Conservation (phyloP, 2,797 vertebrate genomes). For the Acanthurus tractus region DNA sequence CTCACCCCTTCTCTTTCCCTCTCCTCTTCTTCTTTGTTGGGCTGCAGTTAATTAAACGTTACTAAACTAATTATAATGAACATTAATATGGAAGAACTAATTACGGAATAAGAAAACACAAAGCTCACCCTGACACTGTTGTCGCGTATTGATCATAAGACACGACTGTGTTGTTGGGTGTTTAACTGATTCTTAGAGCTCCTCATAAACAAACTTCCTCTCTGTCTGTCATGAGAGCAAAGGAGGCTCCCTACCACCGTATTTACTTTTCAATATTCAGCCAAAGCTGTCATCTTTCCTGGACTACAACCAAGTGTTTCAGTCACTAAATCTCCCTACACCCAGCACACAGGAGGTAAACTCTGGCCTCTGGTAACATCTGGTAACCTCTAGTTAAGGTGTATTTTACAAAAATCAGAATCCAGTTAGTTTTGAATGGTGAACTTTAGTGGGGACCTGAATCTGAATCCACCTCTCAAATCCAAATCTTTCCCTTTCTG, state of each 20-base stretch:
- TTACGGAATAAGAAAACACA: constrained; percentile 4
- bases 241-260: neutral
- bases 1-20: neutral
- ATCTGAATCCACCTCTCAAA: neutral
- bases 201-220: neutral
- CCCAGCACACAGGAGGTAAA: neutral
- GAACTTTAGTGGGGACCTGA: neutral
- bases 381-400: neutral
- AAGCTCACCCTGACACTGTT: neutral
- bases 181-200: neutral
- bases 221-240: neutral
- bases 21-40: constrained; percentile 7
- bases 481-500: neutral
- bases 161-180: neutral
- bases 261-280: neutral
- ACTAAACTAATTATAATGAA: constrained; percentile 40
- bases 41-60: constrained; percentile 45
- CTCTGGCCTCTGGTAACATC: neutral
- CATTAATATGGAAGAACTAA: constrained; percentile 22
- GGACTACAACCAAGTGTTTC: neutral
- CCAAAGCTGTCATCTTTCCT: neutral
- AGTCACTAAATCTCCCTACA: neutral
- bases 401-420: neutral
- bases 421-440: neutral
- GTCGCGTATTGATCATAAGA: constrained; percentile 8